phyloP scores from a whole-genome alignment of 2,113 vertebrate genomes.

The Saccopteryx leptura region DNA sequence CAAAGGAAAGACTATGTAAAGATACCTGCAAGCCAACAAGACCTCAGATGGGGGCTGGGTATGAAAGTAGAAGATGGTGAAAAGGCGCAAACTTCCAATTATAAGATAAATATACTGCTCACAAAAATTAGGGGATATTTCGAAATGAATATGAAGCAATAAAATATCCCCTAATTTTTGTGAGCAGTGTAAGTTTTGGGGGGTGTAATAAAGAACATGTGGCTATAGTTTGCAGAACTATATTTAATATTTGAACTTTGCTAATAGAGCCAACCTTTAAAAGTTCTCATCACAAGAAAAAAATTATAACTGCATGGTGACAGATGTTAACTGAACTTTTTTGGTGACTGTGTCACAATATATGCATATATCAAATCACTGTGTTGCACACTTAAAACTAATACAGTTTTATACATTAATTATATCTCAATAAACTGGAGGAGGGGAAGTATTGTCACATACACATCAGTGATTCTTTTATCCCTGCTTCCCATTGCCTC shows the following conservation, averaged over 20 bases:
- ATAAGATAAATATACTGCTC: not conserved
- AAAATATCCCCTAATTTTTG: too few relatives aligned
- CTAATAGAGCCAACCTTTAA: not conserved
- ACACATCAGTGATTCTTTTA: not conserved
- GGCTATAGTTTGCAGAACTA: not conserved
- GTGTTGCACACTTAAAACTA: not conserved
- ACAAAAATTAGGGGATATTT: too few relatives aligned
- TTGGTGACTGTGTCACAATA: not conserved
- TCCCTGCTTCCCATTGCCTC: not conserved
- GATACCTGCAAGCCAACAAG: not conserved
- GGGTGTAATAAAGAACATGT: not conserved
- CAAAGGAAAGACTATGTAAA: not conserved
- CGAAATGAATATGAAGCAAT: too few relatives aligned
- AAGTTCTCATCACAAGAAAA: constrained; percentile 39
- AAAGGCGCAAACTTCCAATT: not conserved
- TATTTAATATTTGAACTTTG: not conserved
- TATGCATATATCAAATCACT: not conserved
- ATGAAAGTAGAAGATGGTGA: not conserved
- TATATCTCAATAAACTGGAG: not conserved
- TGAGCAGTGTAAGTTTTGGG: not conserved
- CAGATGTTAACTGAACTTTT: not conserved
- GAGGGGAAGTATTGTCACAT: not conserved
- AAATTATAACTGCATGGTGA: not conserved
- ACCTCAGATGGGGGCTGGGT: not conserved
- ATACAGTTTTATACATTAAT: not conserved